Conservation (phyloP, 2,888 invertebrate genomes). For the Pseudoips prasinana region DNA sequence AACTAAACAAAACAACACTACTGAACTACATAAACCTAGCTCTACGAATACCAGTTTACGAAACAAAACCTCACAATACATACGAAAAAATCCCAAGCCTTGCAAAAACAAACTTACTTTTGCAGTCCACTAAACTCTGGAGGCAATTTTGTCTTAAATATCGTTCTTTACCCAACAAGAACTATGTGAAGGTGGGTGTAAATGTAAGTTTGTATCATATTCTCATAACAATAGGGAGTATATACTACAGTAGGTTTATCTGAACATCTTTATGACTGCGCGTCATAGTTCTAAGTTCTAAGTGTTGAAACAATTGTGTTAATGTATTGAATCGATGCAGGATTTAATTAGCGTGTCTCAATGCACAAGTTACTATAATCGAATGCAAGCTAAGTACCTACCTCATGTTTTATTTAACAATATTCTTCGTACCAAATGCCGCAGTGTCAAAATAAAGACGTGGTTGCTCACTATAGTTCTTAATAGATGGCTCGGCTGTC, state of each 20-base stretch:
- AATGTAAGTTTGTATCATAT: conserved; percentile 12
- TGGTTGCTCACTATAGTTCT: too few relatives aligned
- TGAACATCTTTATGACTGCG: conserved; percentile 24
- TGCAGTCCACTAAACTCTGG: conserved; percentile 3
- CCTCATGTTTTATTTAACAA: too few relatives aligned
- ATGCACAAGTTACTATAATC: too few relatives aligned
- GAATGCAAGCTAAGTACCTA: too few relatives aligned
- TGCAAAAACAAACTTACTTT: conserved; percentile 7
- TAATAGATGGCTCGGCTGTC: too few relatives aligned
- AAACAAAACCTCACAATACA: conserved; percentile 12
- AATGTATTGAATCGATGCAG: too few relatives aligned
- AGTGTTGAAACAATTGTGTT: conserved; percentile 12
- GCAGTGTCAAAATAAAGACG: too few relatives aligned
- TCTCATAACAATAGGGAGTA: conserved; percentile 18
- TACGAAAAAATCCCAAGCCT: conserved; percentile 17
- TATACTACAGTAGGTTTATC: conserved; percentile 26
- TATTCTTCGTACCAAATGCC: too few relatives aligned
- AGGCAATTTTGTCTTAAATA: too few relatives aligned
- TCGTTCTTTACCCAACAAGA: too few relatives aligned
- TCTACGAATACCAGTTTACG: conserved; percentile 4
- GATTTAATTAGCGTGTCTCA: too few relatives aligned
- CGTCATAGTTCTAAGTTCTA: neutral
- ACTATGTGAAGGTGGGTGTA: too few relatives aligned
- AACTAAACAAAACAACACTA: conserved; percentile 6
- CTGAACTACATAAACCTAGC: conserved; percentile 6